These are phyloP conservation scores for Speoplatyrhinus poulsoni DNA, from an alignment of 2,113 vertebrate genomes.

Conservation along the genomic window DNA sequence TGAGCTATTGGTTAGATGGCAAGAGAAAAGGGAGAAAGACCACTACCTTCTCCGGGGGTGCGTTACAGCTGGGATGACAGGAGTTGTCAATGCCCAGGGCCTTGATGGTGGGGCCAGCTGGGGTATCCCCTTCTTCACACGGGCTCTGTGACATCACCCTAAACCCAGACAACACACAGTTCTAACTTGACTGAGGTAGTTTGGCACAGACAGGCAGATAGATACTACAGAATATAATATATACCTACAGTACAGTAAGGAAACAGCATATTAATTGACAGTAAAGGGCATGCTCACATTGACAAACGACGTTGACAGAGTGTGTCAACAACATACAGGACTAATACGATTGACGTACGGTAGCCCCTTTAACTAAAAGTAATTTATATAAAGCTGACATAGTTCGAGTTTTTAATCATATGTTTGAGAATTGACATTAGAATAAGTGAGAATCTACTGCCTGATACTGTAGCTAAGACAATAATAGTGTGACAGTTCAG, in stretches of 20 bases:
- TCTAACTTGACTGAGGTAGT: constrained; percentile 1
- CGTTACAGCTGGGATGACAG: constrained; percentile 14
- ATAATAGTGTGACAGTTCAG: too few relatives aligned
- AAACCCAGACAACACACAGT: constrained; percentile 26
- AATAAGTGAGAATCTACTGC: too few relatives aligned
- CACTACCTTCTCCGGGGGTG: constrained; percentile 44
- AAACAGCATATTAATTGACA: background rate
- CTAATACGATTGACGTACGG: too few relatives aligned
- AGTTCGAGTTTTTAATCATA: too few relatives aligned
- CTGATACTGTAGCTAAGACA: too few relatives aligned
- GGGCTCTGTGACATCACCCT: constrained; percentile 59
- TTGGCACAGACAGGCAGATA: constrained; percentile 11
- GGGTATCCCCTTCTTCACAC: constrained; percentile 43
- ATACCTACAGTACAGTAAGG: background rate
- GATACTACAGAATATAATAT: constrained; percentile 9
- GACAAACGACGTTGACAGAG: background rate
- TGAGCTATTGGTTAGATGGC: too few relatives aligned
- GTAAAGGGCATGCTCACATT: background rate
- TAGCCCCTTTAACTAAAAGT: too few relatives aligned
- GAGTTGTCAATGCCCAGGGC: constrained; percentile 27
- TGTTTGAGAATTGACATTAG: too few relatives aligned
- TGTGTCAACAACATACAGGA: too few relatives aligned
- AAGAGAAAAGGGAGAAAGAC: background rate
- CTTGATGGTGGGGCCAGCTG: constrained; percentile 40
- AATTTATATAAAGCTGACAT: too few relatives aligned